A percentile compares a stretch with the other conserved stretches of the same genome.
These are phyloP conservation scores for Chaitophorus viminalis DNA, from an alignment of 2,888 invertebrate species.

Conservation along the genomic window DNA sequence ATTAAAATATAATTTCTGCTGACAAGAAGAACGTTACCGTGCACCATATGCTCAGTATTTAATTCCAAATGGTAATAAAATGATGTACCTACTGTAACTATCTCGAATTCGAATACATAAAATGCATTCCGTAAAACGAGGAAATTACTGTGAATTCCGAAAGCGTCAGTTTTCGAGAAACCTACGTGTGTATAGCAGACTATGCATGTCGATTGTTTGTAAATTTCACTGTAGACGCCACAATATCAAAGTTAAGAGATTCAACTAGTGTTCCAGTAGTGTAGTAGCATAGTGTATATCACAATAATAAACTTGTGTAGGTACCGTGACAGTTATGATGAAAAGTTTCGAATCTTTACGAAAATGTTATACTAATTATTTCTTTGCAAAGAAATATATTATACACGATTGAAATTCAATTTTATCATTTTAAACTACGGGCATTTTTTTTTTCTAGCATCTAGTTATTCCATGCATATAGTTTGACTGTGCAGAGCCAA, in stretches of 20 bases:
- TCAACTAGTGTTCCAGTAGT: background rate
- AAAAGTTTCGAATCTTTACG: background rate
- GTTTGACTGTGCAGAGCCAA: no score
- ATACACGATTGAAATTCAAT: no score
- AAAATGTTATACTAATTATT: no score
- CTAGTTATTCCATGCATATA: no score
- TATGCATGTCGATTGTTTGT: background rate
- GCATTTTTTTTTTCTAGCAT: no score
- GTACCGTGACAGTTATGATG: background rate
- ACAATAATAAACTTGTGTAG: background rate
- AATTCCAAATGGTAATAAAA: no score
- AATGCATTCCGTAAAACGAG: background rate
- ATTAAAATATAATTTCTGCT: background rate
- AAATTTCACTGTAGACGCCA: background rate
- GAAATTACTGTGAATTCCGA: background rate
- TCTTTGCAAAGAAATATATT: no score
- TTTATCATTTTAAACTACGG: no score
- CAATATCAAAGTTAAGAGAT: background rate
- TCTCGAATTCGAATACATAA: no score
- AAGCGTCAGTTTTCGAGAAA: background rate
- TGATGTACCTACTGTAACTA: no score
- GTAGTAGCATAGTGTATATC: background rate
- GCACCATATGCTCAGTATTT: no score
- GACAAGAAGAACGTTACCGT: background rate
- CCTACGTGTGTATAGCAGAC: background rate